Evolutionary conservation across 92 coral and sea anemone species (phyloP).

Genomic region (Zoanthus sociatus): DNA sequence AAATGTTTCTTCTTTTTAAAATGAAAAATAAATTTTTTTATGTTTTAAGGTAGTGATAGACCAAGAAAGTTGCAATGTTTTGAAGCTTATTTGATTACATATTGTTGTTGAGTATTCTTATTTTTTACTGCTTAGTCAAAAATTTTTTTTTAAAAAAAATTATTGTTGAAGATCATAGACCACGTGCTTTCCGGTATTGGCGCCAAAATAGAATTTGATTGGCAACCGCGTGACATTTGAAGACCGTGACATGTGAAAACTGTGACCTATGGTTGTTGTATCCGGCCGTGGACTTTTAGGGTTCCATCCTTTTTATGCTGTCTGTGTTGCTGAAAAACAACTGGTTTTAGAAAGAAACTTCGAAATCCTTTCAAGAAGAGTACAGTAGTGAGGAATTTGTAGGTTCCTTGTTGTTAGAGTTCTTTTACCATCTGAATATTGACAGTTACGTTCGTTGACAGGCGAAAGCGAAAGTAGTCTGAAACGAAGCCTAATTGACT

Average conservation of each 20-base stretch:
- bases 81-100: no score
- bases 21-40: no score
- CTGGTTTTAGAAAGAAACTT: not conserved
- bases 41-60: no score
- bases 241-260: not conserved
- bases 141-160: no score
- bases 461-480: not conserved
- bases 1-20: no score
- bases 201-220: conserved; percentile 12
- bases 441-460: not conserved
- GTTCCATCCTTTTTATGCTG: not conserved
- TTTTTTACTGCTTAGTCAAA: no score
- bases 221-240: not conserved
- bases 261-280: no score
- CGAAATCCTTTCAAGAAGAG: not conserved
- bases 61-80: no score
- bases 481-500: not conserved
- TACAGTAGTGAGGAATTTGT: not conserved
- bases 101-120: no score
- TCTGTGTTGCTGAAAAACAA: not conserved
- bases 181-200: not conserved
- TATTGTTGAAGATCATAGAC: not conserved
- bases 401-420: not conserved
- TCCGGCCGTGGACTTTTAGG: no score
- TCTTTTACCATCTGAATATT: not conserved